Evolutionary conservation across 2,888 invertebrate genomes (phyloP).

Genomic region (Microdon myrmicae): DNA sequence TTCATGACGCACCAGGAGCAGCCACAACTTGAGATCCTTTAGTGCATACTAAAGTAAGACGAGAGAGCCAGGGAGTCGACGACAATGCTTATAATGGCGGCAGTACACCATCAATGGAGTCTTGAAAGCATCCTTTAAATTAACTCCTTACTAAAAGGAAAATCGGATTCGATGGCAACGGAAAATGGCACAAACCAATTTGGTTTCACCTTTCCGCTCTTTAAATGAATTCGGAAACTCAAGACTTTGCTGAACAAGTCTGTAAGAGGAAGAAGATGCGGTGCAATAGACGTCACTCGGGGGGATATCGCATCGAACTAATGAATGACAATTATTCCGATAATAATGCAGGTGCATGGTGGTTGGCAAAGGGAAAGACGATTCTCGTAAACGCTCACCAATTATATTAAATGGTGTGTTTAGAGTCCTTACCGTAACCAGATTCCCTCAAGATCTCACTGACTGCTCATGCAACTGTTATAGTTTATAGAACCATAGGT

Average conservation of each 20-base stretch:
- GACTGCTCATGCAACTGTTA: neutral
- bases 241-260: constrained; percentile 2
- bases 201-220: constrained; percentile 49
- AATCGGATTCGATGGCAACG: constrained; percentile 18
- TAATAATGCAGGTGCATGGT: constrained; percentile 35
- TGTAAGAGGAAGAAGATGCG: neutral
- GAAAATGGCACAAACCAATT: constrained; percentile 46
- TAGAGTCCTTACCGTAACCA: constrained; percentile 12
- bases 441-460: neutral
- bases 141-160: constrained; percentile 22
- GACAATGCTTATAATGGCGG: too few species aligned
- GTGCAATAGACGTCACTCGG: neutral
- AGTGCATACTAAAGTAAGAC: too few species aligned
- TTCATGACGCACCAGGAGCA: constrained; percentile 2
- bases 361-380: constrained; percentile 20
- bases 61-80: too few species aligned
- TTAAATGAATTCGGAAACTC: constrained; percentile 35
- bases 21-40: too few species aligned
- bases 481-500: constrained; percentile 6
- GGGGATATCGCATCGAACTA: constrained; percentile 12
- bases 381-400: constrained; percentile 34
- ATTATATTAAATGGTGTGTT: constrained; percentile 45
- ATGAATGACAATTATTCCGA: constrained; percentile 22
- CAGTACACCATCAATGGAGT: constrained; percentile 11
- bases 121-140: constrained; percentile 42